Percentiles rank a stretch among this genome's conserved stretches.
Conservation (phyloP, 2,888 invertebrate species). For the Aphidius colemani region DNA sequence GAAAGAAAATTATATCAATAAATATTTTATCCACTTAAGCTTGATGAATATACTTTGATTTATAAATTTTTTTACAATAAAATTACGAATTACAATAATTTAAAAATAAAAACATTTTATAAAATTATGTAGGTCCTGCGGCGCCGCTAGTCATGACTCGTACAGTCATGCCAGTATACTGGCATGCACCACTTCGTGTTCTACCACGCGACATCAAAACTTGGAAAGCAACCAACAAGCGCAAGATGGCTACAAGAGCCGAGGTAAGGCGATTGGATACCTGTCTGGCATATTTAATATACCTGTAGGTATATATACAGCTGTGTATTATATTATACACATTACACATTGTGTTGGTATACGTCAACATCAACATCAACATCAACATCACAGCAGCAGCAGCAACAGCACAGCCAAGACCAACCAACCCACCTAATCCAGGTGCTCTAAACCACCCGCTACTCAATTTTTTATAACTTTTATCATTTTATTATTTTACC, state of each 20-base stretch:
- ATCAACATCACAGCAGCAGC: no score
- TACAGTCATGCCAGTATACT: conserved; percentile 46
- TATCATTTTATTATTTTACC: conserved; percentile 20
- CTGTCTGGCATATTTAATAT: no score
- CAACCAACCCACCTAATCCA: conserved; percentile 22
- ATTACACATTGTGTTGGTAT: conserved; percentile 30
- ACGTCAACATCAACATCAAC: conserved; percentile 40
- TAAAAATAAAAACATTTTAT: conserved; percentile 1
- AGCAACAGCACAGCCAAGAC: conserved; percentile 9
- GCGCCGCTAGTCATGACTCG: conserved; percentile 48
- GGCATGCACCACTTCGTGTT: conserved; percentile 35
- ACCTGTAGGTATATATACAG: no score
- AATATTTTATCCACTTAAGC: no score
- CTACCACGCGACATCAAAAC: conserved; percentile 46
- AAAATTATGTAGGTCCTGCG: neutral
- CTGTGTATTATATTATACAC: no score
- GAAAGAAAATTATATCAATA: neutral
- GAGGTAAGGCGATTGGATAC: conserved; percentile 1
- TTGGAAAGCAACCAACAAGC: conserved; percentile 44
- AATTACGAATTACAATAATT: no score
- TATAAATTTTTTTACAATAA: neutral
- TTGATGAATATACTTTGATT: no score
- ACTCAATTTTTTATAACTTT: no score
- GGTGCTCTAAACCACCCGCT: conserved; percentile 38
- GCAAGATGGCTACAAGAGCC: conserved; percentile 50